Evolutionary conservation across 2,113 vertebrate genomes (phyloP).

Genomic region (Hemiprocne comata): DNA sequence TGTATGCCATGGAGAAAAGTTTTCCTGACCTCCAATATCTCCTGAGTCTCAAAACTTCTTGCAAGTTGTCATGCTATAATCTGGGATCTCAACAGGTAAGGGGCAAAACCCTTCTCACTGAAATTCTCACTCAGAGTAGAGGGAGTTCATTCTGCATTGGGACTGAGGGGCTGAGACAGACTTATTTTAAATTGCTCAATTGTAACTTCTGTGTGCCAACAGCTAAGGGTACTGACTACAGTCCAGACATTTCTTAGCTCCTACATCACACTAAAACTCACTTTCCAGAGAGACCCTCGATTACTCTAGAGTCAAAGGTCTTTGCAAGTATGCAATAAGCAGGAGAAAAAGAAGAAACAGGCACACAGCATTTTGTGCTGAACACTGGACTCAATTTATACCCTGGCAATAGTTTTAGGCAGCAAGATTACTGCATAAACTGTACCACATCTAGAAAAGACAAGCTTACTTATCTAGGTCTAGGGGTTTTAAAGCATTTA

Average conservation of each 20-base stretch:
- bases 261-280: neutral
- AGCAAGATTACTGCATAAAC: neutral
- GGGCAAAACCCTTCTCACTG: neutral
- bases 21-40: neutral
- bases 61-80: neutral
- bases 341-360: neutral
- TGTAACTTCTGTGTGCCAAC: neutral
- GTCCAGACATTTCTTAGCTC: neutral
- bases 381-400: neutral
- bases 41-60: neutral
- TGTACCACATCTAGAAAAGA: neutral
- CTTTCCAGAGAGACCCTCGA: neutral
- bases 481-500: neutral
- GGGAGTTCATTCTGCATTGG: neutral
- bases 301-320: neutral
- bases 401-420: neutral
- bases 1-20: neutral
- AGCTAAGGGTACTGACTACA: neutral
- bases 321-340: neutral
- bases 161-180: neutral
- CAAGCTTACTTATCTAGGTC: neutral
- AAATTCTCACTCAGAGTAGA: neutral
- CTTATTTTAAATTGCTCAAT: neutral
- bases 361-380: neutral
- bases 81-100: neutral